Conservation (phyloP, 2,113 vertebrate species). For the Entelurus aequoreus region DNA sequence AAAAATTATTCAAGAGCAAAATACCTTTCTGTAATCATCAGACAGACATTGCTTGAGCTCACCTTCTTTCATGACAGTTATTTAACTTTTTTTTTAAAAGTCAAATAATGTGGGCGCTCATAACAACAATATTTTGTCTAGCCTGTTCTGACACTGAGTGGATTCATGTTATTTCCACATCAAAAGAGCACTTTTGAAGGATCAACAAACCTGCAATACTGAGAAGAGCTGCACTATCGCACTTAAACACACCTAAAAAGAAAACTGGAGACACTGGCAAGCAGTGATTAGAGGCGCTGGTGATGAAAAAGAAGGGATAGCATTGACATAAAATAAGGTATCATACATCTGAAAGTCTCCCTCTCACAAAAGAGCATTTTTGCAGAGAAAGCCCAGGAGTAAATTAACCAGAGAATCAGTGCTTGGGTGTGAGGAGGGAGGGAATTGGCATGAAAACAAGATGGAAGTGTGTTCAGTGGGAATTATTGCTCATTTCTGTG, state of each 20-base stretch:
- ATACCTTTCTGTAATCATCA: constrained; percentile 19
- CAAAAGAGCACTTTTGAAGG: constrained; percentile 42
- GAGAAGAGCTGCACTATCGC: constrained; percentile 12
- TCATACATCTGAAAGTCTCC: constrained; percentile 27
- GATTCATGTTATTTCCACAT: constrained; percentile 58
- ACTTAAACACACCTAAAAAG: constrained; percentile 11
- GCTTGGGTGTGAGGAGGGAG: neutral
- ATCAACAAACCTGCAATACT: constrained; percentile 12
- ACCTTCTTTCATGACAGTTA: constrained; percentile 16
- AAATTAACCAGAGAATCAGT: constrained; percentile 20
- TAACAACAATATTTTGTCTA: constrained; percentile 28
- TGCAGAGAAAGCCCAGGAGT: constrained; percentile 8
- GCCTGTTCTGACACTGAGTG: constrained; percentile 42
- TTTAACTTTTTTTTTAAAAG: constrained; percentile 1
- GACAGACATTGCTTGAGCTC: constrained; percentile 11
- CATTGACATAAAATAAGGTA: constrained; percentile 23
- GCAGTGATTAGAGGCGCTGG: constrained; percentile 35
- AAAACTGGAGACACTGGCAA: constrained; percentile 5
- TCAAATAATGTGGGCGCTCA: constrained; percentile 2
- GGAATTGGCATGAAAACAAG: neutral
- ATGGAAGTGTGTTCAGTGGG: constrained; percentile 1
- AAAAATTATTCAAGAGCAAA: constrained; percentile 24
- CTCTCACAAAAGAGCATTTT: constrained; percentile 17
- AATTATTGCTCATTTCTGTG: constrained; percentile 17
- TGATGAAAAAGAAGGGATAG: constrained; percentile 4